phyloP scores from a whole-genome alignment of 2,888 invertebrate genomes.

The Thereva nobilitata region DNA sequence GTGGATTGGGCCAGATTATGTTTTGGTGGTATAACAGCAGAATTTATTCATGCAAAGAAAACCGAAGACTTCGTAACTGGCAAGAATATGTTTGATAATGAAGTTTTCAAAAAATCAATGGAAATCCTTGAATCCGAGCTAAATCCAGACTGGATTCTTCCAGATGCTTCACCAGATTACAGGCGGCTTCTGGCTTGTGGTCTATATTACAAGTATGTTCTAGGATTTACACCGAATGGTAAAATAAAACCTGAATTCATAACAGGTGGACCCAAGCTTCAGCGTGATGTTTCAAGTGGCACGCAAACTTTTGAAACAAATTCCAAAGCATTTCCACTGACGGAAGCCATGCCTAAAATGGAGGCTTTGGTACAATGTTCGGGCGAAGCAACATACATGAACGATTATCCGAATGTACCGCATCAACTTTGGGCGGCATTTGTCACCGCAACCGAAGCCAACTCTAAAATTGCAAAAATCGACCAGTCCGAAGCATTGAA shows the following conservation, averaged over 20 bases:
- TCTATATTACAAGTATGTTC: conserved; percentile 77
- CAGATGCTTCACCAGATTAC: conserved; percentile 71
- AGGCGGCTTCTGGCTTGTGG: conserved; percentile 72
- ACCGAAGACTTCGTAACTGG: conserved; percentile 61
- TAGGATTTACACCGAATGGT: conserved; percentile 63
- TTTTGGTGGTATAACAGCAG: conserved; percentile 63
- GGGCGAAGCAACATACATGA: conserved; percentile 78
- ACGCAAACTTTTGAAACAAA: conserved; percentile 73
- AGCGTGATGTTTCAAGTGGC: conserved; percentile 69
- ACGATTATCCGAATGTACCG: conserved; percentile 69
- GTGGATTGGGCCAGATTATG: conserved; percentile 60
- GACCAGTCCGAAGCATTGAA: conserved; percentile 65
- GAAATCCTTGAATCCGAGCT: conserved; percentile 64
- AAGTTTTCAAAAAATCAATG: conserved; percentile 60
- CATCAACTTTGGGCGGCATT: conserved; percentile 69
- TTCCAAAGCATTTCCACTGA: conserved; percentile 71
- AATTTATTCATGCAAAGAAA: conserved; percentile 59
- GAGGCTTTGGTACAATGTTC: conserved; percentile 70
- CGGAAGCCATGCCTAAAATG: conserved; percentile 73
- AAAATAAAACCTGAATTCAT: conserved; percentile 59
- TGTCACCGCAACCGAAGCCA: conserved; percentile 64
- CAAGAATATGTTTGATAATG: conserved; percentile 57
- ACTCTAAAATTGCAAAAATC: conserved; percentile 64
- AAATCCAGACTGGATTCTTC: conserved; percentile 63
- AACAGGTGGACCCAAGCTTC: conserved; percentile 65